Evolutionary conservation across 2,797 vertebrate genomes (phyloP).

Genomic region (Alectoris magna): DNA sequence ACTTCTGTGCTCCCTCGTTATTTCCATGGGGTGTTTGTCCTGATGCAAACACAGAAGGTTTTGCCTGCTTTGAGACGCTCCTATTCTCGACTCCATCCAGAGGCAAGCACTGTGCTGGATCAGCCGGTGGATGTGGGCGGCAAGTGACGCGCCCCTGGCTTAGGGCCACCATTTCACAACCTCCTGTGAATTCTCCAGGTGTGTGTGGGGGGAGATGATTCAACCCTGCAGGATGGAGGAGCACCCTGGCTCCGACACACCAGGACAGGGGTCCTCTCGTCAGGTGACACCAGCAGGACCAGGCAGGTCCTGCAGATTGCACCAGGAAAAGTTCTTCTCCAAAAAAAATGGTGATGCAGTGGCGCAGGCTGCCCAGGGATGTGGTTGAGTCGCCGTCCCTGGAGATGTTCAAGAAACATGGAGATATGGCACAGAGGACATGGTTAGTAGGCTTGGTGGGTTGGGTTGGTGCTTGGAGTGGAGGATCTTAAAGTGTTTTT

Average conservation of each 20-base stretch:
- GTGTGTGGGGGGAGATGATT: not conserved
- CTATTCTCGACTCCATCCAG: not conserved
- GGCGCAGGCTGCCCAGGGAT: not conserved
- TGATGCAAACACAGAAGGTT: not conserved
- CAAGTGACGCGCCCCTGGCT: not conserved
- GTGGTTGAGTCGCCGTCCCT: not conserved
- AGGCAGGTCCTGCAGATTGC: not conserved
- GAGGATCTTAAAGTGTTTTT: not conserved
- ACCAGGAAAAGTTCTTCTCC: not conserved
- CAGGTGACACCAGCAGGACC: not conserved
- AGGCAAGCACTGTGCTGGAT: not conserved
- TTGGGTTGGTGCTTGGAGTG: not conserved
- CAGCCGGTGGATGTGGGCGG: not conserved
- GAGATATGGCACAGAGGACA: not conserved
- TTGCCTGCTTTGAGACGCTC: not conserved
- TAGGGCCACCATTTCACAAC: not conserved
- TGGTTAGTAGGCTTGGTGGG: not conserved
- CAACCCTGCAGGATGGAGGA: not conserved
- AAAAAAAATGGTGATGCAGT: not conserved
- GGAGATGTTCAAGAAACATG: not conserved
- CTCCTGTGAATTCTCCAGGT: slow-evolving; percentile 23
- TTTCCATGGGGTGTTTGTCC: not conserved
- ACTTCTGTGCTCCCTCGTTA: not conserved
- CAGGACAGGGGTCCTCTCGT: not conserved
- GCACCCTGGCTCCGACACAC: not conserved